Conservation (phyloP, 2,113 vertebrate genomes). For the Xenus cinereus region DNA sequence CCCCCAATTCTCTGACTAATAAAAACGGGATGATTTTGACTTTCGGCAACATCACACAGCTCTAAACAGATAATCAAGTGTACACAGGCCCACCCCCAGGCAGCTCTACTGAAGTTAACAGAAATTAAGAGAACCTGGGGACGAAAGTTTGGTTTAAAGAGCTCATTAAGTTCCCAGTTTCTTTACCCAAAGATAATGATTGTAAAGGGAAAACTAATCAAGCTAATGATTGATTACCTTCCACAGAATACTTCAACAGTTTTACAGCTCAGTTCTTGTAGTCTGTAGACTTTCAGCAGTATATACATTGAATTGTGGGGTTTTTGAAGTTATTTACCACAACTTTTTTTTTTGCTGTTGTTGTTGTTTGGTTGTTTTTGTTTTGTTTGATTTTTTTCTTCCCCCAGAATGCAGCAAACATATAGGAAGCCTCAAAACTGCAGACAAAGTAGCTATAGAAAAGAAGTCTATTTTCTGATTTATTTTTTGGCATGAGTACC, state of each 20-base stretch:
- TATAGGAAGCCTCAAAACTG: not conserved
- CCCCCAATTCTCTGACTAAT: not conserved
- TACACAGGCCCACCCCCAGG: rapidly evolving
- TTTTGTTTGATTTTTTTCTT: not conserved
- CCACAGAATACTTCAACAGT: not conserved
- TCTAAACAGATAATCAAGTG: not conserved
- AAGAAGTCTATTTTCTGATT: not conserved
- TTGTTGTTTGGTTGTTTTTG: not conserved
- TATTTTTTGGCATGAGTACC: not conserved
- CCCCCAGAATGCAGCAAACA: not conserved
- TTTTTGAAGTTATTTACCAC: not conserved
- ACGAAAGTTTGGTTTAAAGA: not conserved
- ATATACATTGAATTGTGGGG: not conserved
- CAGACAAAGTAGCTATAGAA: not conserved
- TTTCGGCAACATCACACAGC: not conserved
- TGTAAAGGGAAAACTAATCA: not conserved
- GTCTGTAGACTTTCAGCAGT: not conserved
- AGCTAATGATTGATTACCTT: not conserved
- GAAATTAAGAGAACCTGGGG: not conserved
- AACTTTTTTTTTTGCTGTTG: not conserved
- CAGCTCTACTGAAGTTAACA: not conserved
- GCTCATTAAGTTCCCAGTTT: not conserved
- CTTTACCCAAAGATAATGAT: not conserved
- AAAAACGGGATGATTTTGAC: not conserved
- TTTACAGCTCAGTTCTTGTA: not conserved